These are phyloP conservation scores for Phengaris arion DNA, from an alignment of 2,888 invertebrate species.

Conservation along the genomic window DNA sequence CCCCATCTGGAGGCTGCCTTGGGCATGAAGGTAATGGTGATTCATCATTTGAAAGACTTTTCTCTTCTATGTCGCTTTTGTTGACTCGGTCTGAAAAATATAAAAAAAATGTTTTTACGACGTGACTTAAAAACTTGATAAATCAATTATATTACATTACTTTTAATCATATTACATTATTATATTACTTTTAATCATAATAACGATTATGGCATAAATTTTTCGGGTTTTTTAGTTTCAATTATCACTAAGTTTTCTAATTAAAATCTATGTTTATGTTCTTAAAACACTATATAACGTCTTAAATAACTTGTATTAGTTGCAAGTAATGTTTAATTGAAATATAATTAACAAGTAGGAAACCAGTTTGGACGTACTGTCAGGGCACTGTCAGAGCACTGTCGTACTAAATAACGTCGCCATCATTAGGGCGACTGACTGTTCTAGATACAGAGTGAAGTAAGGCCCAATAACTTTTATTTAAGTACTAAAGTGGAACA, in stretches of 20 bases:
- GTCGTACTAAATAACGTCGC: constrained; percentile 2
- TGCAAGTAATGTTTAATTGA: neutral
- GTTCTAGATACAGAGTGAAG: neutral
- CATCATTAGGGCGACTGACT: constrained; percentile 14
- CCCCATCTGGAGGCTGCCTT: constrained; percentile 89
- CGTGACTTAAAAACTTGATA: no score
- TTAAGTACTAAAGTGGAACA: neutral
- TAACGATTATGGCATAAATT: no score
- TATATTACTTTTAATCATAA: no score
- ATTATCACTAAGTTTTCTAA: no score
- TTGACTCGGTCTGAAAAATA: constrained; percentile 64
- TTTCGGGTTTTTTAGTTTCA: no score
- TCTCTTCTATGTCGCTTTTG: constrained; percentile 72
- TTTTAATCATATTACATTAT: no score
- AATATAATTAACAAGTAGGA: constrained; percentile 10
- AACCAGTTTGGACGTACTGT: constrained; percentile 5
- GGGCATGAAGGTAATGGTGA: constrained; percentile 80
- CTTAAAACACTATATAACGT: neutral
- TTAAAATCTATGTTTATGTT: neutral
- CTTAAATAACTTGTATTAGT: neutral
- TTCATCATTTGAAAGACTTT: constrained; percentile 73
- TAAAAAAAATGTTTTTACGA: neutral
- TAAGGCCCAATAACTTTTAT: neutral
- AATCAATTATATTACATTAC: no score
- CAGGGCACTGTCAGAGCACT: constrained; percentile 2